Base-by-base conservation (phyloP, 2,113 vertebrate species). In the Leptosomus discolor region DNA sequence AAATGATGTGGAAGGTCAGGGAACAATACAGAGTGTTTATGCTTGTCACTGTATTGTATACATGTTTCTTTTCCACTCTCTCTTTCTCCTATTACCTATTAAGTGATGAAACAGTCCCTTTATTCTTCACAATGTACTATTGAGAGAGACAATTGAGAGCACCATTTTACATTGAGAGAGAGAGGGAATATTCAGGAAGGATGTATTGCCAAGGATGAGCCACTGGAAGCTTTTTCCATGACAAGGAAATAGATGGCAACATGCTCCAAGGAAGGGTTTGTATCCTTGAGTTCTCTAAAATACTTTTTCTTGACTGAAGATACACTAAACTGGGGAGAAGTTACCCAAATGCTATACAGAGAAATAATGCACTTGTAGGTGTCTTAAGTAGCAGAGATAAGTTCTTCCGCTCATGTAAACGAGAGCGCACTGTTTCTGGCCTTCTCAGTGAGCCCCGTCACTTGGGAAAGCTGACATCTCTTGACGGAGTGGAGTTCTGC, bases 21-120 rank as follows among this genome's bases (percentile, higher is more conserved):
- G 50, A 78, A 61, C 37, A 67, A 43, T 24, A 15, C 26, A 14
- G 57, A 70, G 8, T 45, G 18, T 60, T 88, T 81, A 34, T 63
- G 50, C 51, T 82, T 82, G 22, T 76, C 54, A 24, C 48, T 88
- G 65, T 32, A 37, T 69, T 76, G 26, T 77, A 34, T 80, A 50
- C 12, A 2, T 89, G 19, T 41, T 54, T 78, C n/a, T 73, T 48
- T 2, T 5, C 23, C 24, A 6, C 32, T 39, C 6, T 29, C 45
- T 58, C n/a, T 56, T 86, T 26, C 27, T 0, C 0, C 39, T 81
- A 1, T 50, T 87, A 17, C 26, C 45, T 83, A 32, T 73, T 45
- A 50, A 11, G 16, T 70, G 29, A n/a, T 81, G 21, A 70, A 91
- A 63, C 6, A 29, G 24, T 61, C 34, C 24, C 56, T 67, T 68